These are phyloP conservation scores for Spongia lamella DNA, from an alignment of 37 sponge, comb jelly and placozoan genomes.

Conservation along the genomic window DNA sequence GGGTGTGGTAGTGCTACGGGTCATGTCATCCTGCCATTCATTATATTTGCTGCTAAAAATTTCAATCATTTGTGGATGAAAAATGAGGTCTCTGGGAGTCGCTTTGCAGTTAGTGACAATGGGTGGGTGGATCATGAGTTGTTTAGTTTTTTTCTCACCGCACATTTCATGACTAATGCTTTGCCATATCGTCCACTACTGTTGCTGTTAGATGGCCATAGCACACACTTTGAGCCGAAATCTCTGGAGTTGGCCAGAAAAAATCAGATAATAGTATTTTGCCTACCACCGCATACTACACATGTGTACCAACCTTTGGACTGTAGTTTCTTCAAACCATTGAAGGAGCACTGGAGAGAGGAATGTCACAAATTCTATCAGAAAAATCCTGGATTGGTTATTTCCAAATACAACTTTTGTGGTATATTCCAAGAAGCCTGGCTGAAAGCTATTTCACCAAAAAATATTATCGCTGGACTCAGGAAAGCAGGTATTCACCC, in stretches of 20 bases:
- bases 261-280: too few species aligned
- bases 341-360: conserved; percentile 3
- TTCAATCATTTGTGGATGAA: conserved; percentile 1
- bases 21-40: conserved; percentile 8
- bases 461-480: conserved; percentile 3
- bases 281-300: too few species aligned
- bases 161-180: too few species aligned
- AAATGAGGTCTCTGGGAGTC: neutral
- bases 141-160: too few species aligned
- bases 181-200: too few species aligned
- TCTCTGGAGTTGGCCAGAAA: too few species aligned
- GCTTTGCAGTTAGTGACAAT: too few species aligned
- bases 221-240: too few species aligned
- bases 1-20: conserved; percentile 29
- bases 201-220: too few species aligned
- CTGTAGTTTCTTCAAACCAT: conserved; percentile 4
- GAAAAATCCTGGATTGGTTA: conserved; percentile 12
- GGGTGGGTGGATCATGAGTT: too few species aligned
- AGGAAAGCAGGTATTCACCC: conserved; percentile 13
- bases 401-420: conserved; percentile 1
- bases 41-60: conserved; percentile 20
- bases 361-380: conserved; percentile 25
- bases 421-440: conserved; percentile 9
- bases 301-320: conserved; percentile 21
- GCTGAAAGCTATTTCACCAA: conserved; percentile 3